Percentiles rank a stretch among this genome's conserved stretches.
phyloP scores from a whole-genome alignment of 2,113 vertebrate genomes.

The Rissa tridactyla region DNA sequence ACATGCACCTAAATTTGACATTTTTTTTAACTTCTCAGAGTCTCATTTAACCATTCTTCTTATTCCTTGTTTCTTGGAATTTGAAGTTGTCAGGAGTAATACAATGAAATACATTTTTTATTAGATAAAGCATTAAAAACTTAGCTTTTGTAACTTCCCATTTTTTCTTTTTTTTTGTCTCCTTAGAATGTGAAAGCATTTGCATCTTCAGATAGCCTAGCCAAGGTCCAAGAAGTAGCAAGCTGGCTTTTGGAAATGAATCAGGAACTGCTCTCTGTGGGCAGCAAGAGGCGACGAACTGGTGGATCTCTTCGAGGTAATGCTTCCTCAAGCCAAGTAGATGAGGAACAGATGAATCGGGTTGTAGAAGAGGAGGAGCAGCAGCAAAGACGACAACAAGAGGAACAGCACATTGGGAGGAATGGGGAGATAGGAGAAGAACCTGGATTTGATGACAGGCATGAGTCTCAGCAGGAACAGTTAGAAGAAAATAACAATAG shows the following conservation, averaged over 20 bases:
- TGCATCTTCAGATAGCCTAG: constrained; percentile 98
- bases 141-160: neutral
- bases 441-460: constrained; percentile 65
- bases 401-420: constrained; percentile 75
- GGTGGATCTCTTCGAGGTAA: constrained; percentile 92
- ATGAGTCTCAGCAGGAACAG: constrained; percentile 70
- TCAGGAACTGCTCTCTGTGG: constrained; percentile 99
- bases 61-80: neutral
- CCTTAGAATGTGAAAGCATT: constrained; percentile 96
- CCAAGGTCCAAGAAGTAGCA: constrained; percentile 99
- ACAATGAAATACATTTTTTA: neutral
- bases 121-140: neutral
- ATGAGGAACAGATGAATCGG: constrained; percentile 90
- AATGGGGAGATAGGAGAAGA: constrained; percentile 77
- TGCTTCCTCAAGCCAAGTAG: constrained; percentile 88
- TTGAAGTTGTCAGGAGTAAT: neutral
- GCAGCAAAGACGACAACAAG: constrained; percentile 73
- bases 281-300: constrained; percentile 93
- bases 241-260: constrained; percentile 99
- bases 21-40: neutral
- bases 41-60: neutral
- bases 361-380: constrained; percentile 87
- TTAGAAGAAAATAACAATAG: constrained; percentile 83
- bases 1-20: neutral
- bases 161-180: neutral